A percentile compares a stretch with the other conserved stretches of the same genome.
phyloP scores from a whole-genome alignment of 2,797 vertebrate species.

The Scomberomorus guttatus region DNA sequence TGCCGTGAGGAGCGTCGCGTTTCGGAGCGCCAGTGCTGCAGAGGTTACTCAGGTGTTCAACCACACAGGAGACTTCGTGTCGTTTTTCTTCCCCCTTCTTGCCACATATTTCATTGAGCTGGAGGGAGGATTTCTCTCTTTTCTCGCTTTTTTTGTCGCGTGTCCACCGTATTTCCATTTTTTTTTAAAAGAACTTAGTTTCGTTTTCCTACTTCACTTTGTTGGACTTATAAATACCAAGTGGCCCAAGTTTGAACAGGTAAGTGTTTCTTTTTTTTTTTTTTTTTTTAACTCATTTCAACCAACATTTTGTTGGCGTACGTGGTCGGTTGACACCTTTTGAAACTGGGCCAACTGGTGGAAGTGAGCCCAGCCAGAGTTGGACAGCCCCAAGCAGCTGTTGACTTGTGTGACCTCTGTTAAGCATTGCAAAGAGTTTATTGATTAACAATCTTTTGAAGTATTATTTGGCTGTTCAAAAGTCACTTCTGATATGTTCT shows the following conservation, averaged over 20 bases:
- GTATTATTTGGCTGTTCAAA: background rate
- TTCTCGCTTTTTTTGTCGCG: background rate
- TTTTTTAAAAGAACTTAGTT: background rate
- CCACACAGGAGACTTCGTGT: constrained; percentile 8
- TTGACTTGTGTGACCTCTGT: constrained; percentile 67
- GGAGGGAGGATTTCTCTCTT: background rate
- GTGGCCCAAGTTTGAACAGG: constrained; percentile 50
- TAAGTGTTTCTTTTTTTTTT: constrained; percentile 35
- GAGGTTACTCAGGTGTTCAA: constrained; percentile 73
- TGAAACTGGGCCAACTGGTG: constrained; percentile 60
- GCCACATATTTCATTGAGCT: background rate
- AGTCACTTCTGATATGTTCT: background rate
- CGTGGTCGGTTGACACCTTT: constrained; percentile 66
- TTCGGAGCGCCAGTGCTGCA: constrained; percentile 8
- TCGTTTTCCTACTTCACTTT: constrained; percentile 13
- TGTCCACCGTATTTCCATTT: background rate
- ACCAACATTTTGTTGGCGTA: constrained; percentile 11
- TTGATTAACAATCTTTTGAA: constrained; percentile 9
- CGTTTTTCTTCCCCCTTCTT: background rate
- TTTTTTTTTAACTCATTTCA: background rate
- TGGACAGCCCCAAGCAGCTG: constrained; percentile 53
- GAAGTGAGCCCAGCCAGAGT: constrained; percentile 48
- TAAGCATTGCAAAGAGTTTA: constrained; percentile 26
- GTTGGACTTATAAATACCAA: constrained; percentile 29
- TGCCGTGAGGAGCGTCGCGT: constrained; percentile 21